Evolutionary conservation across 2,113 vertebrate genomes (phyloP).

Genomic region (Mesoclemmys tuberculata): DNA sequence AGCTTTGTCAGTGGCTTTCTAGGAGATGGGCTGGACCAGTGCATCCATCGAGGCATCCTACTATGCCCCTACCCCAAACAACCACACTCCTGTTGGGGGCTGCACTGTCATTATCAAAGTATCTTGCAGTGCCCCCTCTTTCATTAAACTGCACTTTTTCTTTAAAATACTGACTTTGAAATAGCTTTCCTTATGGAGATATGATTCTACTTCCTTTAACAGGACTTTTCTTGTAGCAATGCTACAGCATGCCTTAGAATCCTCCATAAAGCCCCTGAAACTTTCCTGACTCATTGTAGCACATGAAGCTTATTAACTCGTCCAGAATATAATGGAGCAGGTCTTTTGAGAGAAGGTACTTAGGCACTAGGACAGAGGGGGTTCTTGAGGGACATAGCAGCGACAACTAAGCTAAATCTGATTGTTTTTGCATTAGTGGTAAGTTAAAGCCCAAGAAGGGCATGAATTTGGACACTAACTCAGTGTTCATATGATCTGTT

Average conservation of each 20-base stretch:
- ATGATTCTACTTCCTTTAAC: not conserved
- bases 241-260: not conserved
- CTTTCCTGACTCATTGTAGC: not conserved
- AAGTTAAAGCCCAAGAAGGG: slow-evolving; percentile 10
- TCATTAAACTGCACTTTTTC: not conserved
- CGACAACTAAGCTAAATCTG: not conserved
- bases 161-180: not conserved
- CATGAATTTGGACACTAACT: slow-evolving; percentile 36
- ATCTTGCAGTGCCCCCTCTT: fast-evolving
- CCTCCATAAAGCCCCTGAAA: not conserved
- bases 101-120: not conserved
- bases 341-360: not conserved
- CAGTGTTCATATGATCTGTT: not conserved
- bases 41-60: not conserved
- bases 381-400: not conserved
- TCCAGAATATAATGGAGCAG: not conserved
- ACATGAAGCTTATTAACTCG: not conserved
- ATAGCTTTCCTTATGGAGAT: not conserved
- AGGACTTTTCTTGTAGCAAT: not conserved
- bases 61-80: not conserved
- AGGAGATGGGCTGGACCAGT: not conserved
- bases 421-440: slow-evolving; percentile 27
- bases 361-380: not conserved
- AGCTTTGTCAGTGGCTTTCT: not conserved
- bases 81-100: not conserved